These are phyloP conservation scores for Drosophila parabipectinata DNA, from an alignment of 1,140 invertebrate species.

Conservation along the genomic window DNA sequence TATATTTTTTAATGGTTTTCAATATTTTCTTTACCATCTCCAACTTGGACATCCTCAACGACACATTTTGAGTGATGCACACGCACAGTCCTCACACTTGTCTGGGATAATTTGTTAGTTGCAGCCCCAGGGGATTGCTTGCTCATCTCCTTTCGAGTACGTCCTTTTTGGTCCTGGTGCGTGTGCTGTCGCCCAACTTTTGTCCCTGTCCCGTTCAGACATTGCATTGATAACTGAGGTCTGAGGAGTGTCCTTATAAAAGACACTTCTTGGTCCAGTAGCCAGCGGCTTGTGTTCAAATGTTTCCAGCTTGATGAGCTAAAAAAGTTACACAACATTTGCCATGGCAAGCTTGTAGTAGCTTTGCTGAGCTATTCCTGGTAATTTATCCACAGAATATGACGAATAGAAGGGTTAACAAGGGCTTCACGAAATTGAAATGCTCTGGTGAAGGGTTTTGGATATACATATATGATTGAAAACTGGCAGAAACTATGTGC, in stretches of 20 bases:
- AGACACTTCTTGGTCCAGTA: conserved; percentile 32
- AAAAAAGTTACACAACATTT: conserved; percentile 71
- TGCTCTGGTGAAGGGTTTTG: conserved; percentile 13
- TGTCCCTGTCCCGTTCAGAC: conserved; percentile 14
- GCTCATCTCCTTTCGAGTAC: conserved; percentile 22
- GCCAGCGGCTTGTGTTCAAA: conserved; percentile 62
- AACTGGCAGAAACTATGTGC: too few species aligned
- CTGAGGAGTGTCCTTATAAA: conserved; percentile 7
- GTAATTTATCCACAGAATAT: conserved; percentile 15
- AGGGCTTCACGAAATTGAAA: conserved; percentile 24
- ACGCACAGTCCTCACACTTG: conserved; percentile 64
- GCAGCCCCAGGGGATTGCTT: conserved; percentile 36
- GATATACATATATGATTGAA: too few species aligned
- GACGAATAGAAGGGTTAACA: conserved; percentile 10
- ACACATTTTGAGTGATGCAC: conserved; percentile 77
- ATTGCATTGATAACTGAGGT: conserved; percentile 21
- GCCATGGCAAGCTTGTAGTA: conserved; percentile 42
- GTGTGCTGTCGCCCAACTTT: conserved; percentile 17
- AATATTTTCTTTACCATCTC: neutral
- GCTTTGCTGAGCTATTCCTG: conserved; percentile 27
- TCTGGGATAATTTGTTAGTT: conserved; percentile 75
- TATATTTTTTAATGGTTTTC: neutral
- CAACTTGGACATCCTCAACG: conserved; percentile 13
- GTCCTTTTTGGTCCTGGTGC: conserved; percentile 40
- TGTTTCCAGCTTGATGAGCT: conserved; percentile 77